These are phyloP conservation scores for Phengaris alcon DNA, from an alignment of 2,888 invertebrate genomes.

Conservation along the genomic window DNA sequence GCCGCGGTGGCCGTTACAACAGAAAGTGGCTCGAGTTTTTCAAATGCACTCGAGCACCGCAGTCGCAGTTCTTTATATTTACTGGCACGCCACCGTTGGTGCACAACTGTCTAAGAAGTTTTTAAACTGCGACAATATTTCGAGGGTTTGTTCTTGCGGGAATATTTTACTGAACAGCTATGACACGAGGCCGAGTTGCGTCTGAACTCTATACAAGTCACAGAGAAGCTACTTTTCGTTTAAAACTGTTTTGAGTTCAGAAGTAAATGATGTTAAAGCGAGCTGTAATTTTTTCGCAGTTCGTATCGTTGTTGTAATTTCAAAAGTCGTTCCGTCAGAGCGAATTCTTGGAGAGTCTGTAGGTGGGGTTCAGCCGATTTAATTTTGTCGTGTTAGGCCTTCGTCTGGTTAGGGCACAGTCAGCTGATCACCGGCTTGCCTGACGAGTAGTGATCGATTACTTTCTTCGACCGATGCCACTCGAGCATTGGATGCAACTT, in stretches of 20 bases:
- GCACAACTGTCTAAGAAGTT: neutral
- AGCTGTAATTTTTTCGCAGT: neutral
- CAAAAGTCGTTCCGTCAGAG: slow-evolving; percentile 31
- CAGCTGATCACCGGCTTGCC: slow-evolving; percentile 49
- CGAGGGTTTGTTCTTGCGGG: slow-evolving; percentile 8
- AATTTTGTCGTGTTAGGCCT: slow-evolving; percentile 40
- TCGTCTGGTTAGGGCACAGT: slow-evolving; percentile 47
- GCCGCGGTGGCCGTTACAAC: neutral
- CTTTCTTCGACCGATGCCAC: slow-evolving; percentile 1
- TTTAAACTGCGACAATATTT: neutral
- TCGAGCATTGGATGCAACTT: slow-evolving; percentile 18
- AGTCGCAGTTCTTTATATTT: neutral
- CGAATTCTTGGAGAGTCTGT: slow-evolving; percentile 44
- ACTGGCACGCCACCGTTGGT: neutral
- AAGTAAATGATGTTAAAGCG: neutral
- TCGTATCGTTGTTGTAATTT: neutral
- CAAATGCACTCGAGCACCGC: neutral
- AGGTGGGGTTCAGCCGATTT: slow-evolving; percentile 55
- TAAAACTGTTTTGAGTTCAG: neutral
- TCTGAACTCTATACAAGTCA: slow-evolving; percentile 7
- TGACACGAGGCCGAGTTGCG: slow-evolving; percentile 15
- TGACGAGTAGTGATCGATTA: slow-evolving; percentile 43
- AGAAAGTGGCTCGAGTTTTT: no score
- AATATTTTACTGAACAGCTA: neutral
- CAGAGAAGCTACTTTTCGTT: neutral